Conservation (phyloP, 2,888 invertebrate genomes). For the Amblyjoppa proteus region DNA sequence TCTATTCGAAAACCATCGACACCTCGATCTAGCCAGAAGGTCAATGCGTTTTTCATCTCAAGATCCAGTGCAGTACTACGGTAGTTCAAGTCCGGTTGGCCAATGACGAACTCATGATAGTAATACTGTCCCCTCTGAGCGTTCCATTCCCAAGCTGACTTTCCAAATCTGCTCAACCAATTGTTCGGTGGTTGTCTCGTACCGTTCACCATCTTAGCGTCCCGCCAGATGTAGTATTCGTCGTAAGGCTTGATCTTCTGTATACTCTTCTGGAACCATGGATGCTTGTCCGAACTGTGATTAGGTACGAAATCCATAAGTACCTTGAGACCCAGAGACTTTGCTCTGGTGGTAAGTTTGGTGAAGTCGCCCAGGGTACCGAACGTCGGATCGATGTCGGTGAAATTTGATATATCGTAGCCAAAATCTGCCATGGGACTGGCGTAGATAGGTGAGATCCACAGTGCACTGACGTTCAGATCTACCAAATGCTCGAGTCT, state of each 20-base stretch:
- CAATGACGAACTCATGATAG: constrained; percentile 87
- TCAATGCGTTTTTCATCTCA: constrained; percentile 86
- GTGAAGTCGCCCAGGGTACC: constrained; percentile 88
- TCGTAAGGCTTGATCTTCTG: constrained; percentile 87
- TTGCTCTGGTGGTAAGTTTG: constrained; percentile 32
- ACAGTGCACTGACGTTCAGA: constrained; percentile 88
- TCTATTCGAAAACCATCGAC: constrained; percentile 88
- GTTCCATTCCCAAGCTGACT: constrained; percentile 88
- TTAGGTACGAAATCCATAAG: constrained; percentile 86
- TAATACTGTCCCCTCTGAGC: constrained; percentile 87
- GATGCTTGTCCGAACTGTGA: constrained; percentile 91
- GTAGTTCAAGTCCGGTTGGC: constrained; percentile 89
- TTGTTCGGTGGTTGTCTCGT: constrained; percentile 83
- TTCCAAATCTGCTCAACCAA: constrained; percentile 84
- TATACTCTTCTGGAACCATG: constrained; percentile 92
- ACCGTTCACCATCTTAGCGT: constrained; percentile 84
- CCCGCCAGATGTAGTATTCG: constrained; percentile 92
- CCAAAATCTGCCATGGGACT: constrained; percentile 89
- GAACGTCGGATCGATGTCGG: constrained; percentile 86
- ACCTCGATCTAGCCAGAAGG: constrained; percentile 87
- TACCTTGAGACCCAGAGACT: constrained; percentile 85
- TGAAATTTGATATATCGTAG: constrained; percentile 88
- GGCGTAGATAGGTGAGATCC: constrained; percentile 90
- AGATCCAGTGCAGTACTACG: constrained; percentile 85
- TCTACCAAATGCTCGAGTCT: constrained; percentile 87